These are phyloP conservation scores for Tragelaphus imberbis DNA, from an alignment of 2,113 vertebrate genomes.

Conservation along the genomic window DNA sequence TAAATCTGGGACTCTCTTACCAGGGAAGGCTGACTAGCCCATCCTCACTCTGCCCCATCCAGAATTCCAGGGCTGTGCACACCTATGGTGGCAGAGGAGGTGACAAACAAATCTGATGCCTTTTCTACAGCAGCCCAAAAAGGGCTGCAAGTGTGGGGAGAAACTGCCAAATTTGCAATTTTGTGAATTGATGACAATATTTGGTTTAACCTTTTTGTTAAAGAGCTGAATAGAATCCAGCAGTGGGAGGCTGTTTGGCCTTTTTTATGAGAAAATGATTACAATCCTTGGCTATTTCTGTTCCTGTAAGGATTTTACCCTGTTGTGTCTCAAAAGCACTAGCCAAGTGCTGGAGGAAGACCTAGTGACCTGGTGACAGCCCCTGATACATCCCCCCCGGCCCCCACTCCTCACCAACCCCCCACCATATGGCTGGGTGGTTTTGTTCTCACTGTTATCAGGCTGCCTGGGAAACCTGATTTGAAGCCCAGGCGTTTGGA, in stretches of 20 bases:
- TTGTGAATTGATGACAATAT: constrained; percentile 3
- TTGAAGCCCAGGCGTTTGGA: background rate
- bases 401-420: background rate
- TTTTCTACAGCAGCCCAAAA: constrained; percentile 8
- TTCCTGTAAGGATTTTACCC: background rate
- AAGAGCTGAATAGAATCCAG: background rate
- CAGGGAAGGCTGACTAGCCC: background rate
- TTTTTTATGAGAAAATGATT: background rate
- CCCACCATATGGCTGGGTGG: background rate
- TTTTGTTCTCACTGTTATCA: background rate
- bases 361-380: background rate
- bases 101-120: background rate
- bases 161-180: background rate
- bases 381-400: background rate
- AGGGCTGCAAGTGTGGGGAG: background rate
- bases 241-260: background rate
- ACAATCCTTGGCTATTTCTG: background rate
- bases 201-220: constrained; percentile 15
- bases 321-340: background rate
- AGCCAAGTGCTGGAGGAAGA: background rate
- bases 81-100: background rate
- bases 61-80: background rate
- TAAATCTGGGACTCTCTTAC: background rate
- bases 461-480: background rate
- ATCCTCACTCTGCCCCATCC: background rate